Percentiles rank a stretch among this genome's conserved stretches.
phyloP scores from a whole-genome alignment of 1,140 invertebrate species.

The Dendrolimus kikuchii region DNA sequence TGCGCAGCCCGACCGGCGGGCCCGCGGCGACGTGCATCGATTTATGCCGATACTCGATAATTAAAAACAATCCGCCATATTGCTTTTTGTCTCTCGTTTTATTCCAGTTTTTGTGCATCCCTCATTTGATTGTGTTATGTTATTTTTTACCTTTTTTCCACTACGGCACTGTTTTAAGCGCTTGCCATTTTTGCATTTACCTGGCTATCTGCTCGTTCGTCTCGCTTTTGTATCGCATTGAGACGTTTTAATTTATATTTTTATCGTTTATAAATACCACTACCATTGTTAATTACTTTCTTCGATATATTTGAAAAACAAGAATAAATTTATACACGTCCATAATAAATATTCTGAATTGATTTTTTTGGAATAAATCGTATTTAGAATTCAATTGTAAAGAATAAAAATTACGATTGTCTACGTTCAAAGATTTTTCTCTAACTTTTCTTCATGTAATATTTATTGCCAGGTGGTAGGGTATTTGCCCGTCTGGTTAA shows the following conservation, averaged over 20 bases:
- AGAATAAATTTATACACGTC: too few species aligned
- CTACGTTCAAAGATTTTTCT: too few species aligned
- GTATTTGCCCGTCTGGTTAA: too few species aligned
- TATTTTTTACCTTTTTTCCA: constrained; percentile 34
- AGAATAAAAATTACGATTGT: too few species aligned
- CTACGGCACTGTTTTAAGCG: constrained; percentile 33
- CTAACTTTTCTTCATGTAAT: too few species aligned
- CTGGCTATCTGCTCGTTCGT: constrained; percentile 44
- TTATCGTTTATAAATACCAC: constrained; percentile 7
- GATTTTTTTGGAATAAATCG: background rate
- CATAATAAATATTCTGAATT: background rate
- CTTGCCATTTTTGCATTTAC: constrained; percentile 48
- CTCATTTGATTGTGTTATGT: constrained; percentile 67
- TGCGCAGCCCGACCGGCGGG: constrained; percentile 31
- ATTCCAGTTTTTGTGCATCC: constrained; percentile 62
- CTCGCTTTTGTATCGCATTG: constrained; percentile 38
- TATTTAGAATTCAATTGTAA: too few species aligned
- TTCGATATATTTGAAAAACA: too few species aligned
- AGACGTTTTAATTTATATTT: constrained; percentile 67
- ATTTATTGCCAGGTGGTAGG: too few species aligned
- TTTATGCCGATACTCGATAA: constrained; percentile 71
- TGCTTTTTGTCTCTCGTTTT: constrained; percentile 63
- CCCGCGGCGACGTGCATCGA: constrained; percentile 62
- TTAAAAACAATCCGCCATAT: constrained; percentile 72
- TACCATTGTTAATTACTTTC: background rate